Evolutionary conservation across 2,888 invertebrate species (phyloP).

Genomic region (Leptinotarsa peninsularis): DNA sequence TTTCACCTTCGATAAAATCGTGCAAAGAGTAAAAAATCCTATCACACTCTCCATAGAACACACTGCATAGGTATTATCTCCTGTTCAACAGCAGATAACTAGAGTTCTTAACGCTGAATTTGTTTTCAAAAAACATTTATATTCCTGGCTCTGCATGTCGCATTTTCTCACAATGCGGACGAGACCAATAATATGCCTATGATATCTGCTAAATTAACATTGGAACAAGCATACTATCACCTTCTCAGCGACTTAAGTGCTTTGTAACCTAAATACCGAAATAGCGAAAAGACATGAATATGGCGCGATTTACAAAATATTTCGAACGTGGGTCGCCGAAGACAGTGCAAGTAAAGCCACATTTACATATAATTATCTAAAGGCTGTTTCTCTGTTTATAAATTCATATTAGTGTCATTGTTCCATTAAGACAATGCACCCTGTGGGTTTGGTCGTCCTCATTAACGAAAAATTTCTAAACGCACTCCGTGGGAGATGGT

Average conservation of each 20-base stretch:
- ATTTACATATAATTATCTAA: constrained; percentile 31
- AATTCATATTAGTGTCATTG: constrained; percentile 56
- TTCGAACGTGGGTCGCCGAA: constrained; percentile 6
- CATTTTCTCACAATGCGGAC: not conserved
- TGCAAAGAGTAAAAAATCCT: no score
- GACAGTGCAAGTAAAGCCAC: constrained; percentile 23
- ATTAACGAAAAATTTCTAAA: constrained; percentile 38
- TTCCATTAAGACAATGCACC: constrained; percentile 54
- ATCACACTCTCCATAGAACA: no score
- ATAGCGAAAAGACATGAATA: constrained; percentile 15
- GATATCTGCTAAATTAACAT: constrained; percentile 4
- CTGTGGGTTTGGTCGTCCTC: constrained; percentile 49
- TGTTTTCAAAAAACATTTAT: no score
- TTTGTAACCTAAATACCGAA: constrained; percentile 6
- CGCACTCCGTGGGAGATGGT: constrained; percentile 28
- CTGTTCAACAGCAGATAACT: no score
- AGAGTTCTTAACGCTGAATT: no score
- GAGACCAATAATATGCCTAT: constrained; percentile 9
- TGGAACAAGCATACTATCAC: not conserved
- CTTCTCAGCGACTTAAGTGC: not conserved
- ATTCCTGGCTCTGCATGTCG: not conserved
- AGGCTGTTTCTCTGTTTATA: constrained; percentile 48
- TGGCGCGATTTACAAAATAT: constrained; percentile 15
- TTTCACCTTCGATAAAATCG: no score
- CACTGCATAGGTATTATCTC: no score